Evolutionary conservation across 2,797 vertebrate genomes (phyloP).

Genomic region (Dendrocincla fuliginosa): DNA sequence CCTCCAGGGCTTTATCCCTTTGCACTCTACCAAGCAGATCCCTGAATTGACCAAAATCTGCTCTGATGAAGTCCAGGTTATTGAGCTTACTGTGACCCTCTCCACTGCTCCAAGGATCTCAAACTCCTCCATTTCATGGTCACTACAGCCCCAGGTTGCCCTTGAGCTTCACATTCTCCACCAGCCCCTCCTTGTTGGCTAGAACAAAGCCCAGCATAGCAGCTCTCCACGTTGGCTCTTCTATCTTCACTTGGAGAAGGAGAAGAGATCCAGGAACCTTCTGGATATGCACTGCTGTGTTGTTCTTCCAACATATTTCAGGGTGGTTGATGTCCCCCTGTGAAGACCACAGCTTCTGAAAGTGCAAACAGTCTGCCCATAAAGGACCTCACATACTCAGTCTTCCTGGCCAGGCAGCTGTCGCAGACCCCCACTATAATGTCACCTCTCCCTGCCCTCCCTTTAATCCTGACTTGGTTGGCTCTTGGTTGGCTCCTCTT

Average conservation of each 20-base stretch:
- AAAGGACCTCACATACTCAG: neutral
- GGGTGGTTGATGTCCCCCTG: too few relatives aligned
- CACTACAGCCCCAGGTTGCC: neutral
- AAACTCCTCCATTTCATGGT: neutral
- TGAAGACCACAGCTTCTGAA: neutral
- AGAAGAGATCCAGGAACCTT: neutral
- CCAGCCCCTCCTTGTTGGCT: neutral
- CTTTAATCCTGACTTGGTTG: neutral
- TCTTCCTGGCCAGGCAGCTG: neutral
- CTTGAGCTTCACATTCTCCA: neutral
- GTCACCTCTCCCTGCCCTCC: neutral
- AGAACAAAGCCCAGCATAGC: neutral
- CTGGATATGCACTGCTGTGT: neutral
- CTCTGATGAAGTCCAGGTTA: neutral
- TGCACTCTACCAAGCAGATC: neutral
- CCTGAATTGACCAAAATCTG: neutral
- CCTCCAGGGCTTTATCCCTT: neutral
- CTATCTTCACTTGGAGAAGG: neutral
- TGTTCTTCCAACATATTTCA: neutral
- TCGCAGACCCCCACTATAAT: neutral
- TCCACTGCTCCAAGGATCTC: neutral
- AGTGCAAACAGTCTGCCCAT: neutral
- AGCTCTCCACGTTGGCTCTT: neutral
- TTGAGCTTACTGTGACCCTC: neutral
- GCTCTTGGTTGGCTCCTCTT: neutral